Conservation (phyloP, 2,888 invertebrate genomes). For the Drosophila demipolita region DNA sequence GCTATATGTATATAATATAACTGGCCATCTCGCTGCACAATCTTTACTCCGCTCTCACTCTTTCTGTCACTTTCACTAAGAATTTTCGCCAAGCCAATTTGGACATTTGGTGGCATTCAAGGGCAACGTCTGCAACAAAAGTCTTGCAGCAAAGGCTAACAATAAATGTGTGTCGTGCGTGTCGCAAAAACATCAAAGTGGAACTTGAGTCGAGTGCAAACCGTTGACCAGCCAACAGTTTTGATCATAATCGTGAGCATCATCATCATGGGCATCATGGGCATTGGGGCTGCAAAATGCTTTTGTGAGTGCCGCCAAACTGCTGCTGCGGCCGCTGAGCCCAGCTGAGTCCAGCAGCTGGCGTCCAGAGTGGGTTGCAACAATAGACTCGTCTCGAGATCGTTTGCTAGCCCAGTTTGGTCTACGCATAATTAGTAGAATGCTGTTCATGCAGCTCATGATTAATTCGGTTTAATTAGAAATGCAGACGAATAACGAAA, state of each 20-base stretch:
- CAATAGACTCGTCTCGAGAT: conserved; percentile 28
- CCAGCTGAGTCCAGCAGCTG: conserved; percentile 26
- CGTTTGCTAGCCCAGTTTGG: conserved; percentile 54
- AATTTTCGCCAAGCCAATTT: conserved; percentile 44
- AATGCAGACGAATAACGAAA: conserved; percentile 76
- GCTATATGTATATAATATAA: conserved; percentile 2
- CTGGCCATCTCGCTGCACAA: not conserved
- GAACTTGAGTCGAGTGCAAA: conserved; percentile 26
- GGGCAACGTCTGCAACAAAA: conserved; percentile 41
- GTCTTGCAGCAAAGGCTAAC: conserved; percentile 41
- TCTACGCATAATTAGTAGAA: conserved; percentile 76
- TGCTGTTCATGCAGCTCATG: conserved; percentile 58
- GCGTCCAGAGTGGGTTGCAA: conserved; percentile 23
- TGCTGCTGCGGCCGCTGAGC: not conserved
- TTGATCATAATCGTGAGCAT: conserved; percentile 72
- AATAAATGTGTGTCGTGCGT: conserved; percentile 68
- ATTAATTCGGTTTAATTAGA: conserved; percentile 81
- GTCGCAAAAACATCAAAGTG: conserved; percentile 73
- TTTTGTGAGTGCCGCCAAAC: conserved; percentile 67
- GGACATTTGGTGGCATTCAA: conserved; percentile 46
- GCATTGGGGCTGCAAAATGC: conserved; percentile 53
- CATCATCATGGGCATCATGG: conserved; percentile 36
- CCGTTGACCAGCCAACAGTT: conserved; percentile 42
- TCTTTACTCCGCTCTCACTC: conserved; percentile 12
- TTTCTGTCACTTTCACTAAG: conserved; percentile 39